Evolutionary conservation across 2,888 invertebrate genomes (phyloP).

Genomic region (Lochmaea crataegi): DNA sequence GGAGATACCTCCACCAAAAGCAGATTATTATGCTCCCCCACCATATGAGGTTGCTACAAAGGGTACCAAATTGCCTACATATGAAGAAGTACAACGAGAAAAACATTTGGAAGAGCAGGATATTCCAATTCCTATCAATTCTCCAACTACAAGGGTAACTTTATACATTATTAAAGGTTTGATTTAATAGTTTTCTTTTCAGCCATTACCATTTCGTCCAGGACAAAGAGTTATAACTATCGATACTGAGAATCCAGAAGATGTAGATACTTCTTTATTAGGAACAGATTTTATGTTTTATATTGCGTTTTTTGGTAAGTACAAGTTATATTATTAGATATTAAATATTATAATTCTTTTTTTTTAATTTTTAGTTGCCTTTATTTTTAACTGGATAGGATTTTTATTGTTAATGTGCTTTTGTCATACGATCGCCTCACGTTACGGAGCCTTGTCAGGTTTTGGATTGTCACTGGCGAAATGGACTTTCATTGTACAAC

Average conservation of each 20-base stretch:
- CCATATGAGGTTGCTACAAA: constrained; percentile 86
- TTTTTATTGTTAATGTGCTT: constrained; percentile 92
- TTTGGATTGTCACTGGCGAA: constrained; percentile 94
- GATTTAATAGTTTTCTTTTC: constrained; percentile 37
- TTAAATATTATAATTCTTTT: background rate
- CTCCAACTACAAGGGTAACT: constrained; percentile 48
- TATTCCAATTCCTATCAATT: constrained; percentile 48
- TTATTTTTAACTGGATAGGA: constrained; percentile 96
- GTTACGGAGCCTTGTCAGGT: constrained; percentile 92
- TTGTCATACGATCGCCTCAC: constrained; percentile 92
- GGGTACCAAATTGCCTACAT: constrained; percentile 84
- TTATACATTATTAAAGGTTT: background rate
- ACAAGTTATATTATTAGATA: background rate
- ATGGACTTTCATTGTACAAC: constrained; percentile 95
- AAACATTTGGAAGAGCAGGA: constrained; percentile 82
- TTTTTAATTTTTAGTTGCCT: constrained; percentile 78
- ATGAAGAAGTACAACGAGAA: constrained; percentile 91
- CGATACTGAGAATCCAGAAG: constrained; percentile 79
- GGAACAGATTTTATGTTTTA: constrained; percentile 95
- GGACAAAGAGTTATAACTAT: constrained; percentile 73
- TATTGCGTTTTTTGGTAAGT: constrained; percentile 86
- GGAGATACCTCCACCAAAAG: constrained; percentile 84
- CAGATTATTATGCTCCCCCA: constrained; percentile 88
- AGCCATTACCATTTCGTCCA: constrained; percentile 56
- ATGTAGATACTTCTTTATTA: constrained; percentile 83